These are phyloP conservation scores for Caenorhabditis briggsae DNA, from an alignment of 1,140 invertebrate genomes.

Conservation along the genomic window DNA sequence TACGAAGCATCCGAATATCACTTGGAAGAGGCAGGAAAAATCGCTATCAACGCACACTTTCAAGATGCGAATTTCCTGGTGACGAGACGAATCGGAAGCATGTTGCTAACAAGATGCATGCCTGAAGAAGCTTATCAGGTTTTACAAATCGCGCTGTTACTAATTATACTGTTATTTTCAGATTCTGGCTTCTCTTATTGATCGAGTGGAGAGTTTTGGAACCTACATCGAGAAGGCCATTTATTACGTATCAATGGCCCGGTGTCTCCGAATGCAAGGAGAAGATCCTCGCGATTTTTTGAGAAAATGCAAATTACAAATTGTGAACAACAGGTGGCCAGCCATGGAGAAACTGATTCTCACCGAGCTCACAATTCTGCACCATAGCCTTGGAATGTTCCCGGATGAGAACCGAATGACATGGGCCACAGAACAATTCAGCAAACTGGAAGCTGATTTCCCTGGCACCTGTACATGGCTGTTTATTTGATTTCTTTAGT, in stretches of 20 bases:
- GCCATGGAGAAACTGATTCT: neutral
- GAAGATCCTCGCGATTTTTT: neutral
- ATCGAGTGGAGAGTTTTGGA: neutral
- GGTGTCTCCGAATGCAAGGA: neutral
- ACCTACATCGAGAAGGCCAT: neutral
- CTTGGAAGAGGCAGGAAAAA: neutral
- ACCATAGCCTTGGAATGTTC: neutral
- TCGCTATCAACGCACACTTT: neutral
- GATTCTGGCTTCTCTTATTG: no score
- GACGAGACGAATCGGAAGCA: neutral
- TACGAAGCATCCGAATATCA: neutral
- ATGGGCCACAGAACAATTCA: neutral
- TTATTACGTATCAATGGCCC: neutral
- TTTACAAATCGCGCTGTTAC: no score
- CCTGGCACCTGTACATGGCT: constrained; percentile 4
- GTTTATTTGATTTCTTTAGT: neutral
- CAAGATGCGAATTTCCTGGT: constrained; percentile 4
- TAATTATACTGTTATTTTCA: no score
- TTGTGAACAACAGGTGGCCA: neutral
- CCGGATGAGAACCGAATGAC: neutral
- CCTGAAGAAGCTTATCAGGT: neutral
- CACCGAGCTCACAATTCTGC: neutral
- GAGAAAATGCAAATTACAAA: neutral
- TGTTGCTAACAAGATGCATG: neutral
- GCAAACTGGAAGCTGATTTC: neutral